Percentiles rank a stretch among this genome's conserved stretches.
phyloP scores from a whole-genome alignment of 2,888 invertebrate genomes.

The Antheraea assamensis region DNA sequence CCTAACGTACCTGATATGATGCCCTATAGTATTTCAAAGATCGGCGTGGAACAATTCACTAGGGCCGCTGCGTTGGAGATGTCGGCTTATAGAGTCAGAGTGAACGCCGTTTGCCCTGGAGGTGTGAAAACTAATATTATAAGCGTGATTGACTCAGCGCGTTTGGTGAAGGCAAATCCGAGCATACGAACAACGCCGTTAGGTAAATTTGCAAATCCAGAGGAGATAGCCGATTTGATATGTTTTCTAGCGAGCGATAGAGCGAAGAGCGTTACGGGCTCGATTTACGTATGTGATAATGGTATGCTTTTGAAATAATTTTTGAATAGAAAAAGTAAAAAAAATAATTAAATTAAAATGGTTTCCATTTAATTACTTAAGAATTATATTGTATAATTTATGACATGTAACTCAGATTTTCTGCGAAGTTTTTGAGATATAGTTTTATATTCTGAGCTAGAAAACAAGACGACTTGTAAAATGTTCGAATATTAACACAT shows the following conservation, averaged over 20 bases:
- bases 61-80: conserved; percentile 27
- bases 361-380: background rate
- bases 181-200: conserved; percentile 26
- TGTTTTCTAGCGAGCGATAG: conserved; percentile 34
- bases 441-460: no score
- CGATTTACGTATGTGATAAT: conserved; percentile 16
- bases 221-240: conserved; percentile 38
- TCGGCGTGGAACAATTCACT: conserved; percentile 29
- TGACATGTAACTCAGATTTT: no score
- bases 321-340: no score
- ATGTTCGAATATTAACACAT: no score
- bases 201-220: conserved; percentile 29
- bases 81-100: conserved; percentile 26
- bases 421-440: background rate
- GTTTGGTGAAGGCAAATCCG: background rate
- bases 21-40: conserved; percentile 29
- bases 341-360: background rate
- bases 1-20: conserved; percentile 77
- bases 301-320: conserved; percentile 13
- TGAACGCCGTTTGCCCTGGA: conserved; percentile 30
- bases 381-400: no score
- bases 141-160: background rate
- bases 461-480: no score
- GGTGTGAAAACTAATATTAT: conserved; percentile 23
- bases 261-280: conserved; percentile 32